Conservation (phyloP, 2,888 invertebrate species). For the Clostera curtula region DNA sequence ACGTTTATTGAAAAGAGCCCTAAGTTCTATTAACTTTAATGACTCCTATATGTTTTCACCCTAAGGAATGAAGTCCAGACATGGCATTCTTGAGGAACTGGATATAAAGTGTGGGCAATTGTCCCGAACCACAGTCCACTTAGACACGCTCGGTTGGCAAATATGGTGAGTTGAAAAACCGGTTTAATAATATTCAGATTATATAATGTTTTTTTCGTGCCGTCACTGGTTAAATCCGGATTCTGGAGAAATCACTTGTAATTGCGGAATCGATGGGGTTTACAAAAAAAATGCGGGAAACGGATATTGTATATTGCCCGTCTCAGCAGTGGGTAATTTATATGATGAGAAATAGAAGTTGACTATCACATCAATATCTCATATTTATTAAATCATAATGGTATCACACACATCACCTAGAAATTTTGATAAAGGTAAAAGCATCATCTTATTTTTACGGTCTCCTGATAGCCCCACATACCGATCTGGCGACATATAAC, state of each 20-base stretch:
- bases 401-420: no score
- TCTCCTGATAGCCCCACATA: no score
- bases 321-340: neutral
- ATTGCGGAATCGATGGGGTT: neutral
- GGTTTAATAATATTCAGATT: conserved; percentile 21
- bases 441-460: no score
- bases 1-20: no score
- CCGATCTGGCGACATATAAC: no score
- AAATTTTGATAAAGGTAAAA: no score
- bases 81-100: conserved; percentile 62
- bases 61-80: conserved; percentile 68
- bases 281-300: neutral
- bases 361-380: no score
- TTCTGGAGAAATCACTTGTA: conserved; percentile 6
- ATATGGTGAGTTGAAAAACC: conserved; percentile 51
- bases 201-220: conserved; percentile 12
- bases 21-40: no score
- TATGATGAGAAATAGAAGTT: no score
- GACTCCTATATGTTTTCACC: no score
- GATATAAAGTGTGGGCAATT: conserved; percentile 63
- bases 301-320: neutral
- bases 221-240: conserved; percentile 5
- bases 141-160: conserved; percentile 40
- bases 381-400: no score
- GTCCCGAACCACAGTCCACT: conserved; percentile 48